Percentiles rank a stretch among this genome's conserved stretches.
phyloP scores from a whole-genome alignment of 1,140 invertebrate species.

The Neodiprion virginianus region DNA sequence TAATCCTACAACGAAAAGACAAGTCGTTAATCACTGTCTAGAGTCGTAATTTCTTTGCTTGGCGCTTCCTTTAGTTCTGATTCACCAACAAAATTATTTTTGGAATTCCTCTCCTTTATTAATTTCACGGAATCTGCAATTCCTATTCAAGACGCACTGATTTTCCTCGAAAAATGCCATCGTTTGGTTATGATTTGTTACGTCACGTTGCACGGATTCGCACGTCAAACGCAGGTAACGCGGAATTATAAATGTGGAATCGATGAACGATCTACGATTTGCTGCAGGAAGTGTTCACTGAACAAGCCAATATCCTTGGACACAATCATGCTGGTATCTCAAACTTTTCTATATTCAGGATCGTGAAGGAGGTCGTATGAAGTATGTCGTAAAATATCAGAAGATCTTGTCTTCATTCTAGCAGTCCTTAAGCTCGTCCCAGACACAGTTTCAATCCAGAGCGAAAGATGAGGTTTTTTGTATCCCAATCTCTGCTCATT shows the following conservation, averaged over 20 bases:
- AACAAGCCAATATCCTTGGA: constrained; percentile 84
- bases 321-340: constrained; percentile 88
- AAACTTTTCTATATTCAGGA: constrained; percentile 85
- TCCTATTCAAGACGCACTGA: constrained; percentile 71
- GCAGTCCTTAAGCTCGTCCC: constrained; percentile 72
- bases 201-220: too few species aligned
- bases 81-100: constrained; percentile 57
- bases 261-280: too few species aligned
- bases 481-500: constrained; percentile 85
- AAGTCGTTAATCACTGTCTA: constrained; percentile 55
- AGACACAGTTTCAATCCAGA: constrained; percentile 76
- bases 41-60: constrained; percentile 45
- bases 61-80: constrained; percentile 50
- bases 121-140: constrained; percentile 68
- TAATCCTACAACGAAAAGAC: background rate
- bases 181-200: too few species aligned
- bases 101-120: constrained; percentile 34
- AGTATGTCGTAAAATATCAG: constrained; percentile 75
- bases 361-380: constrained; percentile 91
- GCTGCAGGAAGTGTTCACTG: too few species aligned
- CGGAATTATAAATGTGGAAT: too few species aligned
- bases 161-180: constrained; percentile 85
- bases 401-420: constrained; percentile 77
- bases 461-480: constrained; percentile 75
- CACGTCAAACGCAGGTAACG: too few species aligned